Percentiles rank a stretch among this genome's conserved stretches.
Evolutionary conservation across 2,797 vertebrate genomes (phyloP).

Genomic region (Xiphorhynchus erythropygius): DNA sequence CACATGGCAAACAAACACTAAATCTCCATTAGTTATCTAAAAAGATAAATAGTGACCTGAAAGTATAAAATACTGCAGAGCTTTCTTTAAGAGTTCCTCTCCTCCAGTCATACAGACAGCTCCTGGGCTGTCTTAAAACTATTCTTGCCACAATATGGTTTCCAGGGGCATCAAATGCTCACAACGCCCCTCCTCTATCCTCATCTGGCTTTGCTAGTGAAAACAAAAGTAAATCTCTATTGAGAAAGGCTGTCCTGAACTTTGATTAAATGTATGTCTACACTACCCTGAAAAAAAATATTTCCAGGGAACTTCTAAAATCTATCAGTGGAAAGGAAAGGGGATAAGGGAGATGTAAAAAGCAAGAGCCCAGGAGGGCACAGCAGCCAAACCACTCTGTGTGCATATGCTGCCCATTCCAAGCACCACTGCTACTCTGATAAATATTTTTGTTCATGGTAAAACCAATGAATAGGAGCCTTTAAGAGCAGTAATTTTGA

Average conservation of each 20-base stretch:
- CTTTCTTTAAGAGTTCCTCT: background rate
- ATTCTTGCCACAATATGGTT: background rate
- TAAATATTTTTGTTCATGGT: background rate
- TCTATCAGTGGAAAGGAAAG: background rate
- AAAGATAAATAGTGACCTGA: background rate
- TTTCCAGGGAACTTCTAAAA: background rate
- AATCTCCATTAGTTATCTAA: background rate
- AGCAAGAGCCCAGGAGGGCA: background rate
- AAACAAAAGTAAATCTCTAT: background rate
- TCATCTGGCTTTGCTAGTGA: background rate
- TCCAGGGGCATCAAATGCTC: background rate
- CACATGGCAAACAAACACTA: background rate
- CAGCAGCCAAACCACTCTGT: background rate
- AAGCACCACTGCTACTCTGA: background rate
- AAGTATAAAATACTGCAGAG: background rate
- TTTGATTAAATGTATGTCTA: background rate
- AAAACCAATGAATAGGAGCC: background rate
- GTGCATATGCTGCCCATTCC: fast-evolving
- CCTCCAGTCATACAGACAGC: background rate
- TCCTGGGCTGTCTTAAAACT: background rate
- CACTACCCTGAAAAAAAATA: background rate
- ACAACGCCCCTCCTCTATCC: background rate
- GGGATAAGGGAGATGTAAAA: background rate
- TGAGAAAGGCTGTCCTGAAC: background rate
- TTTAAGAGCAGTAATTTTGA: slow-evolving; percentile 28